Evolutionary conservation across 1,140 invertebrate species (phyloP), one percentile per base, ranked within the genome.

Genomic region (Caenorhabditis inopinata): DNA sequence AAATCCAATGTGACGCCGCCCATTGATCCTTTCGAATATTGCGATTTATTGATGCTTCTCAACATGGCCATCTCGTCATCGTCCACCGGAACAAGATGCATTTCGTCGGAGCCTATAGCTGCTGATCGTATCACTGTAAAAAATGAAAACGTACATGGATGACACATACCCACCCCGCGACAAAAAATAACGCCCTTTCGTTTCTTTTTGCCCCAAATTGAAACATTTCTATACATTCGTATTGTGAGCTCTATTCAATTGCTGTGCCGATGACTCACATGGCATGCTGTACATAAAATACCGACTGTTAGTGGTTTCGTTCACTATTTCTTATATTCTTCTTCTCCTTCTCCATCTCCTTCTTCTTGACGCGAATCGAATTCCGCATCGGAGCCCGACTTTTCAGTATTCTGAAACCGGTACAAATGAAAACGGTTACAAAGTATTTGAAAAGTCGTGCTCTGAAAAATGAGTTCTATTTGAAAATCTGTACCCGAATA

Each of bases 61-160:
- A 68, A 21, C 58, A 68, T 68, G 25, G 58, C 58, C 58, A 68
- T 42, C n/a, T 68, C 58, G n/a, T 68, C 58, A 68, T 68, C 58
- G 32, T 68, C 58, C 6, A 68, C 32, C 12, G 58, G 58, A 16
- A 68, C 58, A 29, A 68, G n/a, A 38, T 68, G 58, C 58, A 68
- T 68, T 38, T 68, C 58, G 35, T 68, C 58, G 0, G 58, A 68
- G 29, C 58, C 58, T 9, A 68, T 68, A 6, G 58, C 58, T n/a
- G 58, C 58, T 5, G 58, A 68, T 68, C 58, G 58, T 68, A 68
- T 68, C 58, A 68, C 58, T 68, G 25, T 9, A 68, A 21, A 21
- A 25, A 38, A 38, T 21, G 35, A 58, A 58, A 32, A 32, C 6
- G 27, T 32, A 32, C 23, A 58, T 16, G 9, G 58, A 42, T 68